Conservation (phyloP, 2,888 invertebrate genomes). For the Thalpophila matura region DNA sequence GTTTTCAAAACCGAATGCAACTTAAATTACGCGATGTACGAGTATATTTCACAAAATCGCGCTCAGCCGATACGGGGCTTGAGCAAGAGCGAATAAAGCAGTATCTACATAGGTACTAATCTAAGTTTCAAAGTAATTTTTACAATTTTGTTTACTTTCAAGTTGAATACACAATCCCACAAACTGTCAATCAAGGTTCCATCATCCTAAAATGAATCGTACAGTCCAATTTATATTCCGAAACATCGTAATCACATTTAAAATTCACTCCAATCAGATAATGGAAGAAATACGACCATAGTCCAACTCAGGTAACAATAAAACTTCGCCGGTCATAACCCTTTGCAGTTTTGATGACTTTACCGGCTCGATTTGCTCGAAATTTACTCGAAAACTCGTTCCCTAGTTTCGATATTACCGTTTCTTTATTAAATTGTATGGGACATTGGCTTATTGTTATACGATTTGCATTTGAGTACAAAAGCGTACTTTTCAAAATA, state of each 20-base stretch:
- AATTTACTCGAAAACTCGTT: constrained; percentile 56
- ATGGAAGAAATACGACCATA: constrained; percentile 53
- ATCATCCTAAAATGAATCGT: constrained; percentile 13
- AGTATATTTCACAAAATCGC: too few species aligned
- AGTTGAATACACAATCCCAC: too few species aligned
- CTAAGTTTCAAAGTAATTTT: too few species aligned
- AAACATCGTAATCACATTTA: constrained; percentile 51
- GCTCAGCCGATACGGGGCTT: too few species aligned
- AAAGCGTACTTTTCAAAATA: constrained; percentile 20
- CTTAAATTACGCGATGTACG: too few species aligned
- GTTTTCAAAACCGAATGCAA: too few species aligned
- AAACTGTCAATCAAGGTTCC: neutral
- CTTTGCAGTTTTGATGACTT: constrained; percentile 66
- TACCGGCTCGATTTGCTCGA: constrained; percentile 51
- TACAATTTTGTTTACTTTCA: too few species aligned
- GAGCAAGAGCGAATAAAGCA: too few species aligned
- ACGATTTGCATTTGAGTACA: constrained; percentile 33
- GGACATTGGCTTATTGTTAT: constrained; percentile 38
- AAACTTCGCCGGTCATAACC: constrained; percentile 59
- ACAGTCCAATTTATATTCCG: constrained; percentile 39
- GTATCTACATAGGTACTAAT: too few species aligned
- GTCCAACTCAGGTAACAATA: constrained; percentile 58
- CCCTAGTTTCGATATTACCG: constrained; percentile 44
- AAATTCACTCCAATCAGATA: constrained; percentile 60
- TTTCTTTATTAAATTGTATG: constrained; percentile 53